A percentile compares a stretch with the other conserved stretches of the same genome.
Evolutionary conservation across 2,888 invertebrate genomes (phyloP).

Genomic region (Drosophila maculinotata): DNA sequence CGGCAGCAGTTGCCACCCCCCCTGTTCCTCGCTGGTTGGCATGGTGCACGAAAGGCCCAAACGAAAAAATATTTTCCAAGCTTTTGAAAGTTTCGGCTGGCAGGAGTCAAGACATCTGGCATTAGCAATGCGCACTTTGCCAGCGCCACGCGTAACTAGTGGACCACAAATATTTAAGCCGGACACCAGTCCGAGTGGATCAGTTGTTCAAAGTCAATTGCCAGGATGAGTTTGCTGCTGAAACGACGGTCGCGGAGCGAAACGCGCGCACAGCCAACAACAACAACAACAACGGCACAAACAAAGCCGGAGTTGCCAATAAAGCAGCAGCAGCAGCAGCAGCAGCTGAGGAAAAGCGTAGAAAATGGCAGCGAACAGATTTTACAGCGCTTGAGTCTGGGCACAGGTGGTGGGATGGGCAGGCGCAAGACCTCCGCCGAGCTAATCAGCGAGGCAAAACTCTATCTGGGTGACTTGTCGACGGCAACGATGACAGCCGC

Average conservation of each 20-base stretch:
- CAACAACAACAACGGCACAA: conserved; percentile 3
- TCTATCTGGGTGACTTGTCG: conserved; percentile 85
- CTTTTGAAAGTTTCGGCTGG: conserved; percentile 27
- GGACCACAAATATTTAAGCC: not conserved
- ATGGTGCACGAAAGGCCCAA: conserved; percentile 82
- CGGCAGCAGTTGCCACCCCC: conserved; percentile 21
- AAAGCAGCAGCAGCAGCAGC: conserved; percentile 17
- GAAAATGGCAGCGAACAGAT: conserved; percentile 38
- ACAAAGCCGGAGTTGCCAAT: conserved; percentile 20
- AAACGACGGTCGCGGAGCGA: conserved; percentile 81
- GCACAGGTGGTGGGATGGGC: conserved; percentile 51
- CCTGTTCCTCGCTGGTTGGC: conserved; percentile 69
- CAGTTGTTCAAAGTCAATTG: not conserved
- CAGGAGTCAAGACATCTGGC: conserved; percentile 34
- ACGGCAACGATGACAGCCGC: conserved; percentile 47
- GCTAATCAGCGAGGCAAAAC: conserved; percentile 92
- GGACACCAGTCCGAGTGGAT: conserved; percentile 1
- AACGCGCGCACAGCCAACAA: conserved; percentile 49
- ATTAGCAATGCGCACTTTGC: conserved; percentile 45
- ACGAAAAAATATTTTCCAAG: conserved; percentile 75
- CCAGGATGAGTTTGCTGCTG: conserved; percentile 69
- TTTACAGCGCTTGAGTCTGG: conserved; percentile 24
- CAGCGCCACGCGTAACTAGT: conserved; percentile 30
- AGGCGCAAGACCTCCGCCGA: conserved; percentile 91
- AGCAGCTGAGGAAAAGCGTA: conserved; percentile 16